Percentiles rank a stretch among this genome's conserved stretches.
These are phyloP conservation scores for Ligdia adustata DNA, from an alignment of 2,888 invertebrate species.

Conservation along the genomic window DNA sequence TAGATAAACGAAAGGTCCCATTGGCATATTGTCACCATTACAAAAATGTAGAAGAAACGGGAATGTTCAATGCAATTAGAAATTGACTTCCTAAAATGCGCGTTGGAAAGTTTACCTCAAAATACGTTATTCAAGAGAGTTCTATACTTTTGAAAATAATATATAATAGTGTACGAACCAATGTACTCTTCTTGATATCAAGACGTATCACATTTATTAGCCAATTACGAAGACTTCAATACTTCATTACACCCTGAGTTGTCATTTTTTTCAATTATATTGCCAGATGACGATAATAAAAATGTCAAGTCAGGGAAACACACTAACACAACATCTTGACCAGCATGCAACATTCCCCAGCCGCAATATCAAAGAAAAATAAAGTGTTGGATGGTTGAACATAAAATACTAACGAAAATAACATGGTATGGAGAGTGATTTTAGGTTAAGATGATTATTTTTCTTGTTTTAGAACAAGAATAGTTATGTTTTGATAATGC, in stretches of 20 bases:
- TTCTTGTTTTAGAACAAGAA: conserved; percentile 30
- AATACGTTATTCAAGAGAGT: conserved; percentile 2
- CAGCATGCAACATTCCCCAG: conserved; percentile 82
- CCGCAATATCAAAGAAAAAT: conserved; percentile 74
- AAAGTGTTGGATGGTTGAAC: conserved; percentile 79
- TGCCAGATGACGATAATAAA: conserved; percentile 26
- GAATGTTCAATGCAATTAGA: background rate
- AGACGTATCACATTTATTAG: conserved; percentile 45
- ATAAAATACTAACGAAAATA: conserved; percentile 57
- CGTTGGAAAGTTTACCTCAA: too few species aligned
- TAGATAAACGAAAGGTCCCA: too few species aligned
- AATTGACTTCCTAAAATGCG: background rate
- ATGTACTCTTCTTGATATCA: conserved; percentile 45
- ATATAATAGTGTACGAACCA: conserved; percentile 41
- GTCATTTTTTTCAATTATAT: conserved; percentile 36
- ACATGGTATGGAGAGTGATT: conserved; percentile 70
- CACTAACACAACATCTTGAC: conserved; percentile 54
- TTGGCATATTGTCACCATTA: too few species aligned
- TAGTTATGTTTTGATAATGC: conserved; percentile 40
- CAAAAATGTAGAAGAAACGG: too few species aligned
- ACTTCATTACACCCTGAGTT: conserved; percentile 43
- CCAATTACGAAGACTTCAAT: conserved; percentile 47
- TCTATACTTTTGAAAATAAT: conserved; percentile 9
- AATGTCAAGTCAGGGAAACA: conserved; percentile 54
- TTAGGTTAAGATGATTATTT: conserved; percentile 64